phyloP scores from a whole-genome alignment of 1,140 invertebrate genomes.

The Augochlora pura region DNA sequence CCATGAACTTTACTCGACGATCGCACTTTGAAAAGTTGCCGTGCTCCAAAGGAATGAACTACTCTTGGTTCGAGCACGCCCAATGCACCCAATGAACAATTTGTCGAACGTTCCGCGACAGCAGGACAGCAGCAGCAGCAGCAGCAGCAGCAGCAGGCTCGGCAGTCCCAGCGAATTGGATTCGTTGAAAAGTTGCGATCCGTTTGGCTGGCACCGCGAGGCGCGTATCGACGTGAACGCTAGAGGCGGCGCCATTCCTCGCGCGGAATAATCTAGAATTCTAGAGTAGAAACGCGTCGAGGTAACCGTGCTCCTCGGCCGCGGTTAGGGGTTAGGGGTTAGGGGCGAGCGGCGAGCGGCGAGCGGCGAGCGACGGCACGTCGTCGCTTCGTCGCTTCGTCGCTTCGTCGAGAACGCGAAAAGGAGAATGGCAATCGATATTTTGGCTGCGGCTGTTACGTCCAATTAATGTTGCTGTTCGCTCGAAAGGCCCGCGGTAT shows the following conservation, averaged over 20 bases:
- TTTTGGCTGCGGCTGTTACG: constrained; percentile 18
- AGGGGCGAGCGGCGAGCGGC: neutral
- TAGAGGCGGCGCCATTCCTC: neutral
- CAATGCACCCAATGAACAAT: no score
- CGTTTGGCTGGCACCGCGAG: neutral
- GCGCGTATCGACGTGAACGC: neutral
- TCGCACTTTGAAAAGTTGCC: no score
- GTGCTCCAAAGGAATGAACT: no score
- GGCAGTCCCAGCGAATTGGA: neutral
- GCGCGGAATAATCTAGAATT: neutral
- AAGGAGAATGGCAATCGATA: constrained; percentile 20
- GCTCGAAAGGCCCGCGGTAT: constrained; percentile 35
- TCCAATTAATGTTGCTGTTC: constrained; percentile 42
- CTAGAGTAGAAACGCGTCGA: neutral
- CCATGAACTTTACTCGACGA: no score
- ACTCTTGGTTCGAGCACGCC: no score
- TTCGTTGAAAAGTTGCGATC: neutral
- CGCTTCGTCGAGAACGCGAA: neutral
- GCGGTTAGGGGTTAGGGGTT: no score
- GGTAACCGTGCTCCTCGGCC: no score
- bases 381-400: neutral
- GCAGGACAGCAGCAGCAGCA: no score
- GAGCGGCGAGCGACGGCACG: no score
- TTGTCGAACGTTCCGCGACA: no score
- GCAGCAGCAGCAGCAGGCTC: no score